Evolutionary conservation across 2,888 invertebrate species (phyloP).

Genomic region (Sphaerophoria rueppellii): DNA sequence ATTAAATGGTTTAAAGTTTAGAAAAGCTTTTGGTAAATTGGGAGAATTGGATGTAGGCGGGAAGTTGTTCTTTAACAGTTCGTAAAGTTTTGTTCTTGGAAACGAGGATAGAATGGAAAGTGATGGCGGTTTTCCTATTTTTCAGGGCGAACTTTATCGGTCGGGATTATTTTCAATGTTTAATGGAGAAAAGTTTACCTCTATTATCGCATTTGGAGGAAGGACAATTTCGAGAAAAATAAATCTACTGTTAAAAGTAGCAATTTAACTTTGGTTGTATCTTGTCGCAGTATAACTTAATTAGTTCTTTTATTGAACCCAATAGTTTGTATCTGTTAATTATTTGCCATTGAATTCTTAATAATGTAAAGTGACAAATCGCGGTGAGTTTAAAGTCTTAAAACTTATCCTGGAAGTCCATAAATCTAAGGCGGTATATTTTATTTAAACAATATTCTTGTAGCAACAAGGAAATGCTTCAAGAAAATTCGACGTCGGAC

Average conservation of each 20-base stretch:
- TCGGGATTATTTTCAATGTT: neutral
- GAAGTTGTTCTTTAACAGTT: neutral
- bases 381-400: no score
- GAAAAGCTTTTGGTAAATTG: neutral
- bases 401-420: no score
- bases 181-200: neutral
- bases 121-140: neutral
- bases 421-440: no score
- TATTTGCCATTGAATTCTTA: no score
- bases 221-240: neutral
- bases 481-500: no score
- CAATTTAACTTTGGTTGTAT: neutral
- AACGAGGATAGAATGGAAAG: neutral
- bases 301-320: no score
- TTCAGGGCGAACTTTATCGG: neutral
- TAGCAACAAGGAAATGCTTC: no score
- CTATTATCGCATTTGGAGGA: neutral
- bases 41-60: neutral
- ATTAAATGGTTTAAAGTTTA: slow-evolving; percentile 44
- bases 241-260: neutral
- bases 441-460: no score
- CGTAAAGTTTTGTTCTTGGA: slow-evolving; percentile 12
- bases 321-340: no score
- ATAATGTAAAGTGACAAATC: no score
- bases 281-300: neutral